Evolutionary conservation across 1,140 invertebrate genomes (phyloP).

Genomic region (Pararge aegeria): DNA sequence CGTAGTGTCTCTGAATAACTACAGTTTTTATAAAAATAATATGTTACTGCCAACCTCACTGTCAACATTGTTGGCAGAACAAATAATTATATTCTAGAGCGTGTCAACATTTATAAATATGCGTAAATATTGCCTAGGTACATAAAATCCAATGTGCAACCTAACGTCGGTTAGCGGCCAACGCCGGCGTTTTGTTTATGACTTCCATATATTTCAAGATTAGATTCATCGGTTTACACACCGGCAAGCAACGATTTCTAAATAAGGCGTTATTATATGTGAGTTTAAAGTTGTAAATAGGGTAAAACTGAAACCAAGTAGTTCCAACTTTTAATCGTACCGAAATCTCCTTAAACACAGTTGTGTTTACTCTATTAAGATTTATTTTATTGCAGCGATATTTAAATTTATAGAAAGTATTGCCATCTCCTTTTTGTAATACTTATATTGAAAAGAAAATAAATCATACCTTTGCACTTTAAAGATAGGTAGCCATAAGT

Average conservation of each 20-base stretch:
- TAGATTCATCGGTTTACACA: conserved; percentile 16
- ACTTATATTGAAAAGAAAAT: too few relatives aligned
- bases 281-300: too few relatives aligned
- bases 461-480: background rate
- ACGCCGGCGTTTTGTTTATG: conserved; percentile 25
- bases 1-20: too few relatives aligned
- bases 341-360: too few relatives aligned
- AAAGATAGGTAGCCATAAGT: too few relatives aligned
- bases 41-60: background rate
- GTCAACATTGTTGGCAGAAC: conserved; percentile 1
- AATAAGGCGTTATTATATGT: background rate
- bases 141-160: background rate
- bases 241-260: background rate
- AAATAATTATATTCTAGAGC: background rate
- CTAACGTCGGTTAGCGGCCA: background rate
- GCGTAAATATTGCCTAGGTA: background rate
- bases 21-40: background rate
- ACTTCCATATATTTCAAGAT: conserved; percentile 29
- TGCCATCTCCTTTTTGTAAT: too few relatives aligned
- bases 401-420: too few relatives aligned
- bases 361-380: too few relatives aligned
- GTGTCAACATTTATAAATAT: background rate
- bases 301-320: too few relatives aligned
- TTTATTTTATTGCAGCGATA: too few relatives aligned
- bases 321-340: too few relatives aligned